Base-by-base conservation (phyloP, 2,888 invertebrate genomes). In the Poecilus cupreus region DNA sequence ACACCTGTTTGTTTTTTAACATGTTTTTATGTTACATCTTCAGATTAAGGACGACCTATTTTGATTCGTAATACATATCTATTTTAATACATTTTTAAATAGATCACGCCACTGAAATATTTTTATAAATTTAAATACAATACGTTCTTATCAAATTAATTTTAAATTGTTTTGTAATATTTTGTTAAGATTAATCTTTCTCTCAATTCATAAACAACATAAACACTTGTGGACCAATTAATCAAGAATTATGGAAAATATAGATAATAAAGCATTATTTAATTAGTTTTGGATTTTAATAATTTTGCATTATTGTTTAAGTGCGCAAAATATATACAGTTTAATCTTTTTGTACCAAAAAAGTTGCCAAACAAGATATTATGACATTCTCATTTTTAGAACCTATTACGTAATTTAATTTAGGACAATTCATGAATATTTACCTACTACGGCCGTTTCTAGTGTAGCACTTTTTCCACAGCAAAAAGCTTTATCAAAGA, bases 401-500 rank as follows among this genome's bases (percentile, higher is more conserved):
- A n/a, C 16, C 49, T 16, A 16, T 32, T 32, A 32, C 32, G 8
- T 32, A 32, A 32, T 32, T 32, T 6, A 32, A 32, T 32, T 32
- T 6, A n/a, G n/a, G 5, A 32, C 5, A 32, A 32, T 32, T 32
- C 5, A 32, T 32, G 8, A 49, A 49, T 18, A 51, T 8, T 54
- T 60, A 60, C 60, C 60, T 60, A n/a, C 60, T 18, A 22, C 77
- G 1, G 77, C 26, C 13, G 76, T 78, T 24, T 78, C 78, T n/a
- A 51, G 64, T 11, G 16, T 8, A 13, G 20, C 39, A 18, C 6
- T 49, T 78, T 49, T 60, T 11, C 39, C 6, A 32, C 78, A 78
- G 22, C 78, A 78, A 64, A 78, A 78, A n/a, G 78, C 60, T 26
- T 46, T 64, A 8, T 64, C 78, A 24, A 78, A 24, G 16, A 78